Percentiles rank a stretch among this genome's conserved stretches.
Evolutionary conservation across 2,113 vertebrate genomes (phyloP).

Genomic region (Caretta caretta): DNA sequence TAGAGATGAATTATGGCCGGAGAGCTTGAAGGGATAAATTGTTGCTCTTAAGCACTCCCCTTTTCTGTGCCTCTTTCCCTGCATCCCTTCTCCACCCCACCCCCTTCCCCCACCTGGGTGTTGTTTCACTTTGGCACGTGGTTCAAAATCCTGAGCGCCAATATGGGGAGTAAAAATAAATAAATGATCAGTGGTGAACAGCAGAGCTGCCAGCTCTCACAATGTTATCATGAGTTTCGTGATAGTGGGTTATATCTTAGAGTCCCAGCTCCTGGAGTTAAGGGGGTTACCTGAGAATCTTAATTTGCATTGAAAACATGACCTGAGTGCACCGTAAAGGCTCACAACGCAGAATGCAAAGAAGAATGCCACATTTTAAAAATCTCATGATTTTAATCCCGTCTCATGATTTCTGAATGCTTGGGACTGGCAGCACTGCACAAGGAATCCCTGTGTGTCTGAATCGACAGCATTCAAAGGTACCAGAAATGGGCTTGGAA

Average conservation of each 20-base stretch:
- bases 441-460: background rate
- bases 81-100: background rate
- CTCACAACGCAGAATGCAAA: background rate
- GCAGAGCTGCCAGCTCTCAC: fast-evolving
- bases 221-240: background rate
- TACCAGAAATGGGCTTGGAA: background rate
- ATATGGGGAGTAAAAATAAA: background rate
- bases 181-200: background rate
- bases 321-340: background rate
- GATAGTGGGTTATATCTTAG: background rate
- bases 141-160: background rate
- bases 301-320: background rate
- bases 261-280: background rate
- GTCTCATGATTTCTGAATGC: background rate
- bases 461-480: background rate
- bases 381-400: background rate
- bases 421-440: background rate
- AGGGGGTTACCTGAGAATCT: background rate
- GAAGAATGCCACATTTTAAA: background rate
- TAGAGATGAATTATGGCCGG: background rate
- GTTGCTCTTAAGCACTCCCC: background rate
- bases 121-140: background rate
- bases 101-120: background rate
- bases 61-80: background rate
- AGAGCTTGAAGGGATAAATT: background rate